Conservation (phyloP, 2,888 invertebrate species). For the Pseudococcus viburni region DNA sequence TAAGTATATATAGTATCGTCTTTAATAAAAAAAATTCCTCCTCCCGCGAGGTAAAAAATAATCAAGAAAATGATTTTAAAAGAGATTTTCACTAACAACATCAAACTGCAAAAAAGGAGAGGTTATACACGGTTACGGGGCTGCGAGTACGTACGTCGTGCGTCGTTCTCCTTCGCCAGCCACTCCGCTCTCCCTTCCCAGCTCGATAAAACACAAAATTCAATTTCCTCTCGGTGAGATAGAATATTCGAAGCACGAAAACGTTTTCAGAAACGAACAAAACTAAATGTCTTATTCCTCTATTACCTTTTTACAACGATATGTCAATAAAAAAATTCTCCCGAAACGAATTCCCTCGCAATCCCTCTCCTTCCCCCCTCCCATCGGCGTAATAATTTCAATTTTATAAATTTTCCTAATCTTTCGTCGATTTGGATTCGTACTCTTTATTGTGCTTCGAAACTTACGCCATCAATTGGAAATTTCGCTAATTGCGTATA, state of each 20-base stretch:
- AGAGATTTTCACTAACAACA: slow-evolving; percentile 50
- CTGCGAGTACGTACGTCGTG: not conserved
- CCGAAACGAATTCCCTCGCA: not conserved
- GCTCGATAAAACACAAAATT: slow-evolving; percentile 60
- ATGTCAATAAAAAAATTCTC: slow-evolving; percentile 43
- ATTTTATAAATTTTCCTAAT: too few relatives aligned
- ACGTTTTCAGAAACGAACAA: slow-evolving; percentile 63
- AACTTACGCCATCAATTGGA: not conserved
- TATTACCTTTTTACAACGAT: slow-evolving; percentile 48
- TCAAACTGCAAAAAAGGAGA: slow-evolving; percentile 35
- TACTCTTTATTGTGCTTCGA: not conserved
- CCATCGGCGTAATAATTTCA: too few relatives aligned
- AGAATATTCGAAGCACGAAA: slow-evolving; percentile 63
- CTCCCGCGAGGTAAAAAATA: slow-evolving; percentile 51
- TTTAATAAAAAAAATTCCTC: slow-evolving; percentile 38
- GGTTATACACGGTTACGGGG: not conserved
- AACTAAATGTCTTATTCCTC: slow-evolving; percentile 59
- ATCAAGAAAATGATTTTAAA: slow-evolving; percentile 53
- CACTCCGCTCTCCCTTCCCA: not conserved
- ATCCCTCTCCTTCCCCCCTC: too few relatives aligned
- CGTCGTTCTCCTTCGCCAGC: not conserved
- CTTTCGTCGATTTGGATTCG: not conserved
- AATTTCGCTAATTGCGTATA: not conserved
- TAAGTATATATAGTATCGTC: slow-evolving; percentile 19
- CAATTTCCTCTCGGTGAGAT: slow-evolving; percentile 57